phyloP scores from a whole-genome alignment of 2,797 vertebrate species.

The Simalia tracyae region DNA sequence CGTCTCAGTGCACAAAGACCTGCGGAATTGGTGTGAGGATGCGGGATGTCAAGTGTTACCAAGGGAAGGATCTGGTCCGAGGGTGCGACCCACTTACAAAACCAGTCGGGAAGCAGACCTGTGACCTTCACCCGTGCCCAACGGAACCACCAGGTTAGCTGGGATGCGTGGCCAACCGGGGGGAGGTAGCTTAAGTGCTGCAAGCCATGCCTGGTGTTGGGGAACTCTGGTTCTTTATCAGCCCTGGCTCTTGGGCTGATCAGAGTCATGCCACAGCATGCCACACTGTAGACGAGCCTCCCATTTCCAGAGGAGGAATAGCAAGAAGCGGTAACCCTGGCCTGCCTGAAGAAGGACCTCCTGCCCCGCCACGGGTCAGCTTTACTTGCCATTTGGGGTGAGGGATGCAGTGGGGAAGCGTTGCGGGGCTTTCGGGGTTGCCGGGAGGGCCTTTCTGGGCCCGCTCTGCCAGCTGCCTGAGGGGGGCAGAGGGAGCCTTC shows the following conservation, averaged over 20 bases:
- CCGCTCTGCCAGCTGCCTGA: background rate
- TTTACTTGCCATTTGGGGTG: background rate
- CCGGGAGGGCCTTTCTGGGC: background rate
- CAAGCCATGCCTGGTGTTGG: background rate
- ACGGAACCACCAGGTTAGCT: slow-evolving; percentile 92
- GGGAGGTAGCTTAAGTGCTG: background rate
- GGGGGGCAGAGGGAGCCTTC: background rate
- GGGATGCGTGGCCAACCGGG: background rate
- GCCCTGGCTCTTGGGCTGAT: background rate
- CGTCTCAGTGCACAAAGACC: slow-evolving; percentile 89
- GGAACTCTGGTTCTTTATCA: background rate
- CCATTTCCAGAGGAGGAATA: background rate
- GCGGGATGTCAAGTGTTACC: slow-evolving; percentile 96
- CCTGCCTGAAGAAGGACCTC: background rate
- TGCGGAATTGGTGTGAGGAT: slow-evolving; percentile 91
- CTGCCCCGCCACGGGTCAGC: background rate
- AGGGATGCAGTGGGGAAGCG: background rate
- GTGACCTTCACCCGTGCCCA: slow-evolving; percentile 91
- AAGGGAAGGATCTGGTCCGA: slow-evolving; percentile 90
- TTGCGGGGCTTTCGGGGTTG: background rate
- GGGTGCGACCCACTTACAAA: slow-evolving; percentile 94
- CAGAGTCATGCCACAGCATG: background rate
- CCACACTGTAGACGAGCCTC: background rate
- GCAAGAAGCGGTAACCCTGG: background rate
- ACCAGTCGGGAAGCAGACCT: slow-evolving; percentile 91